A percentile compares a stretch with the other conserved stretches of the same genome.
These are phyloP conservation scores for Epicampocera succincta DNA, from an alignment of 2,888 invertebrate genomes.

Conservation along the genomic window DNA sequence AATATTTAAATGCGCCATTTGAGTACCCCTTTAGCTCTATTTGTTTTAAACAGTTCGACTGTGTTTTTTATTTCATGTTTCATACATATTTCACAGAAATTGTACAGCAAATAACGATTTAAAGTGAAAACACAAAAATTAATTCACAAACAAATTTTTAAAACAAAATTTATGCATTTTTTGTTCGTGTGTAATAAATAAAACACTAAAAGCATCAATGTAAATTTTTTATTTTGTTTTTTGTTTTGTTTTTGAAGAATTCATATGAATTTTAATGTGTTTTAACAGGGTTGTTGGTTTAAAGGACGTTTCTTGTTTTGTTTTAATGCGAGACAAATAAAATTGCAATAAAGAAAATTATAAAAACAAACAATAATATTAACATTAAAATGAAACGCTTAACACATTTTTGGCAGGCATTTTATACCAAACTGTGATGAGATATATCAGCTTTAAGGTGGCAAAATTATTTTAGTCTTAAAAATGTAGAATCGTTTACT, in stretches of 20 bases:
- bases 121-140: not conserved
- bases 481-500: too few relatives aligned
- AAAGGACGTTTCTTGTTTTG: conserved; percentile 14
- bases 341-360: too few relatives aligned
- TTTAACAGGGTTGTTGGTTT: conserved; percentile 20
- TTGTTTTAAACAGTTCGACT: not conserved
- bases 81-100: conserved; percentile 9
- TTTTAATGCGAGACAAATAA: too few relatives aligned
- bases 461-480: too few relatives aligned
- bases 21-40: too few relatives aligned
- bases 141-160: conserved; percentile 2
- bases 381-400: too few relatives aligned
- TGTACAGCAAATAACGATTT: conserved; percentile 15
- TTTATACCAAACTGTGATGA: too few relatives aligned
- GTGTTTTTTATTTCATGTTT: not conserved
- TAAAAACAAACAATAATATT: too few relatives aligned
- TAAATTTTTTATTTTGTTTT: conserved; percentile 46
- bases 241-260: conserved; percentile 3
- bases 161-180: conserved; percentile 52
- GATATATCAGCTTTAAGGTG: too few relatives aligned
- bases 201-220: conserved; percentile 39
- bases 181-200: conserved; percentile 29
- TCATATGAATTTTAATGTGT: conserved; percentile 36
- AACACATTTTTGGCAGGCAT: too few relatives aligned
- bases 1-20: too few relatives aligned